Base-by-base conservation (phyloP, 2,797 vertebrate genomes). In the Remorina albescens region DNA sequence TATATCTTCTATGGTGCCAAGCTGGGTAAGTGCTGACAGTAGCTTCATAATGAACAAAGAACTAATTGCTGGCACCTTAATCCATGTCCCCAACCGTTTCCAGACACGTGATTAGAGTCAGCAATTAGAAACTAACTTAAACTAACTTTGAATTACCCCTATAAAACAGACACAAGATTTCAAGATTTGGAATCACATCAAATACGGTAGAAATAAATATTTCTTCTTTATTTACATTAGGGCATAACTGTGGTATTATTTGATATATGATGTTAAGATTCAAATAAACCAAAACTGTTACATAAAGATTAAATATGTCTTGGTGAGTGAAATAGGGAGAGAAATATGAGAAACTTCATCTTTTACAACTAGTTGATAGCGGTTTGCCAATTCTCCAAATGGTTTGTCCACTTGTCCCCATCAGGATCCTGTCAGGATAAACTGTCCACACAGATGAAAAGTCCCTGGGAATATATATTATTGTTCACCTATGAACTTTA, bases 211-310 rank as follows among this genome's bases (percentile, higher is more conserved):
- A 79, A 76, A 83, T 72, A 74, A 60, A 87, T 71, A 76, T 58
- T 59, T 74, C 39, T 42, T 71, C 79, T 90, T 90, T 85, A 86
- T 90, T 89, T 70, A 86, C 76, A 85, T 79, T 67, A 44, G 30
- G 19, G 46, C 37, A 70, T 30, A 64, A 36, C 16, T 70, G 28
- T 78, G 25, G 61, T 64, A 68, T 58, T 63, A 80, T 30, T 30
- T 30, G 50, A 86, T 32, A 47, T 66, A 53, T 70, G 36, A 57
- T 70, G 56, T 86, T 84, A 88, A 15, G 11, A 49, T 64, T 80
- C 50, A 81, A 84, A 73, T 44, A 73, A 78, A 84, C 13, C 21
- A 75, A 30, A 66, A 19, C 15, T 34, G 76, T 86, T 87, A 86
- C 16, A 82, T 51, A 25, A 60, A 8, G 49, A 63, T 84, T 72